Conservation (phyloP, 2,113 vertebrate genomes). For the Rhipidura dahli region DNA sequence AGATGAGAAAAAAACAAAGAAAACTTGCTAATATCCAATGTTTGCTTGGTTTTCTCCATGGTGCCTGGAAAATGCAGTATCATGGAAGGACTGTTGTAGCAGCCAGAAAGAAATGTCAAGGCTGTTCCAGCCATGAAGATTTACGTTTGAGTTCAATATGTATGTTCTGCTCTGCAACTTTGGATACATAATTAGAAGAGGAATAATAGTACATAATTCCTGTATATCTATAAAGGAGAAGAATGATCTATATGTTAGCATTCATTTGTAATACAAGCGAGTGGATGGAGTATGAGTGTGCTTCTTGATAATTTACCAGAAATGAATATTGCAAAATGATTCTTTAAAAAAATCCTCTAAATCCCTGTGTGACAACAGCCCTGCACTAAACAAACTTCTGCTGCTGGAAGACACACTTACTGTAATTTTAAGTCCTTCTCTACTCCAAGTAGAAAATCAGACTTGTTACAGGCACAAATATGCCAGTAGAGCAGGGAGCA, state of each 20-base stretch:
- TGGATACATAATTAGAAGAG: background rate
- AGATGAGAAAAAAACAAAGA: background rate
- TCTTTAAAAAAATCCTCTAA: background rate
- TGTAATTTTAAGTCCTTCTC: background rate
- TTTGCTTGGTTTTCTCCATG: background rate
- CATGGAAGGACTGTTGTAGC: background rate
- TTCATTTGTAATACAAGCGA: background rate
- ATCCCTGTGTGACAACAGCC: background rate
- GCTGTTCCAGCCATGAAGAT: background rate
- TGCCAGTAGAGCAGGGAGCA: background rate
- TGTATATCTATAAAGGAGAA: background rate
- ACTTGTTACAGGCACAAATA: background rate
- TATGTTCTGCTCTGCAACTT: background rate
- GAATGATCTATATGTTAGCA: background rate
- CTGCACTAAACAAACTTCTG: background rate
- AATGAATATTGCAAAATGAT: background rate
- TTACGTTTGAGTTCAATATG: background rate
- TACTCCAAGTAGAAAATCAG: background rate
- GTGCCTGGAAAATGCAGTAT: background rate
- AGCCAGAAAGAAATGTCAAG: background rate
- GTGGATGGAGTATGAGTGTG: background rate
- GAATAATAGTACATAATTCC: background rate
- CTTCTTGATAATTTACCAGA: background rate
- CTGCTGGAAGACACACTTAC: background rate
- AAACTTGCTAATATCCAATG: background rate